Base-by-base conservation (phyloP, 2,113 vertebrate species). In the Rhinopomastus cyanomelas region DNA sequence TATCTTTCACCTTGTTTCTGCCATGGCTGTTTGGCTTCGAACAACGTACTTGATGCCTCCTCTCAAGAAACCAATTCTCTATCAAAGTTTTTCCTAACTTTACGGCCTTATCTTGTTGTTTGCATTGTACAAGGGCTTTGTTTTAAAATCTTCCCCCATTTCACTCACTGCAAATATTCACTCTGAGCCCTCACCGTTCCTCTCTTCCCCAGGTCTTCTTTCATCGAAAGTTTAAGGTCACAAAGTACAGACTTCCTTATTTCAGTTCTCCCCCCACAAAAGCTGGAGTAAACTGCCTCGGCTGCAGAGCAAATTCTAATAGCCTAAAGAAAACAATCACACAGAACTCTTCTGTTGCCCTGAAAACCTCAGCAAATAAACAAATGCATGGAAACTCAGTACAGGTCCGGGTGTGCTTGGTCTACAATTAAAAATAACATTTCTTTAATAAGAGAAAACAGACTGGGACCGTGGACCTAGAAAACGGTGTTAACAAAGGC, bases 361-460 rank as follows among this genome's bases (percentile, higher is more conserved):
- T 91, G 78, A 91, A 96, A 95, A 66, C 69, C 85, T 91, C 80
- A 88, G 69, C 66, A 91, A 81, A 55, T 69, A 71, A 85, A 87
- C 76, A 90, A 91, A 91, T 46, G 89, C 59, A 79, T 20, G 25
- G 26, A 88, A 89, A 84, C 29, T 76, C 0, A 0, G 66, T 84
- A 91, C 76, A 68, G 77, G 53, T 89, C 62, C 88, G 20, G 83
- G 42, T 29, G 76, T 18, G 61, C 51, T 76, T 84, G 22, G 32
- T 65, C 27, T 84, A 78, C 49, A 75, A 55, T 46, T 81, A 65
- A 85, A 87, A 78, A 52, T 57, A 81, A 88, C 75, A 52, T 27
- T 4, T 21, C 4, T 53, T 82, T 15, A 8, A 32, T 2, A 4
- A 57, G 72, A 82, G 61, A 66, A 17, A 6, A 36, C 29, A 85